Evolutionary conservation across 2,888 invertebrate species (phyloP).

Genomic region (Nycteola revayana): DNA sequence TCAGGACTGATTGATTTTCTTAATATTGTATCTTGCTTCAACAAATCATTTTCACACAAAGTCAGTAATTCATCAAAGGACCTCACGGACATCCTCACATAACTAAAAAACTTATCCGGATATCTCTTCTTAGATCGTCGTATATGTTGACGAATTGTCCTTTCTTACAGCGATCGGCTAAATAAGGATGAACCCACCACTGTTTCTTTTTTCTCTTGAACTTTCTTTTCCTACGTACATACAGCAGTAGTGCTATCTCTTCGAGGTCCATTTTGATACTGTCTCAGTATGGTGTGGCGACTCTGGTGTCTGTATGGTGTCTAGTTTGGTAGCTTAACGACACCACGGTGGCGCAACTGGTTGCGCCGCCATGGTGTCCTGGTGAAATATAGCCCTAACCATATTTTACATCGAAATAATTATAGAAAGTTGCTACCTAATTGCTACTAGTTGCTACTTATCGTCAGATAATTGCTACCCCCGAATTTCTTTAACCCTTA

Average conservation of each 20-base stretch:
- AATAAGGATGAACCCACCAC: constrained; percentile 12
- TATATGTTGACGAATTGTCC: constrained; percentile 9
- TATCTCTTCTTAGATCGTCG: constrained; percentile 16
- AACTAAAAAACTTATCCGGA: constrained; percentile 18
- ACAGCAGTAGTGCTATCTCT: constrained; percentile 13
- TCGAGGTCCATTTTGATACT: constrained; percentile 13
- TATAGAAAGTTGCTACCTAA: no score
- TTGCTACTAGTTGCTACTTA: no score
- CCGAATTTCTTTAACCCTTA: no score
- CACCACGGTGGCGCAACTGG: background rate
- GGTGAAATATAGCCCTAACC: background rate
- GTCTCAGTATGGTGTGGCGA: constrained; percentile 8
- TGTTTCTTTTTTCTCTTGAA: constrained; percentile 10
- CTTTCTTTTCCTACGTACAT: no score
- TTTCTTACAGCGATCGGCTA: constrained; percentile 17
- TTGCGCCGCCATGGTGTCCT: background rate
- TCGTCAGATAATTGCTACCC: no score
- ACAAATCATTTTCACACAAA: constrained; percentile 13
- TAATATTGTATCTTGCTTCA: constrained; percentile 17
- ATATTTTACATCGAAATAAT: no score
- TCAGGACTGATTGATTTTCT: constrained; percentile 21
- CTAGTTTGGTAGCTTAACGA: background rate
- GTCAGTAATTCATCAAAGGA: constrained; percentile 20
- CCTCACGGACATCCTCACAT: constrained; percentile 22
- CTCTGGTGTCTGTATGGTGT: constrained; percentile 5